phyloP scores from a whole-genome alignment of 2,113 vertebrate genomes.

The Ia io region DNA sequence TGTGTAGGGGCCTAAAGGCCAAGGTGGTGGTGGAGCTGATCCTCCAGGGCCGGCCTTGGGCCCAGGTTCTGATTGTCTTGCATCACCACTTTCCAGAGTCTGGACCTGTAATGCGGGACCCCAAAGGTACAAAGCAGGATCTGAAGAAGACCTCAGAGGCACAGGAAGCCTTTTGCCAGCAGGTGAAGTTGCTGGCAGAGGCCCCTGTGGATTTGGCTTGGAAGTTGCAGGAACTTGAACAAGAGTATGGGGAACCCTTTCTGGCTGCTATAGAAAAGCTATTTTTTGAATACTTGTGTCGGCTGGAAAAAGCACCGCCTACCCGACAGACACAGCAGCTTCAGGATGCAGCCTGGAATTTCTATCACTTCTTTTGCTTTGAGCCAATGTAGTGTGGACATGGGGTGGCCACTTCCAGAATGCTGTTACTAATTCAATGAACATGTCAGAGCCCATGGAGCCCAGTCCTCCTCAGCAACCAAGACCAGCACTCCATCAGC shows the following conservation, averaged over 20 bases:
- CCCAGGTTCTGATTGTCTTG: slow-evolving; percentile 59
- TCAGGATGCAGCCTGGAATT: slow-evolving; percentile 64
- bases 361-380: slow-evolving; percentile 48
- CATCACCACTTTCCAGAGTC: slow-evolving; percentile 69
- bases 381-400: slow-evolving; percentile 55
- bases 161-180: slow-evolving; percentile 68
- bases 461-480: slow-evolving; percentile 9
- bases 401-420: slow-evolving; percentile 66
- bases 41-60: slow-evolving; percentile 49
- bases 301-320: slow-evolving; percentile 81
- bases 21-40: slow-evolving; percentile 79
- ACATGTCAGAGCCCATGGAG: neutral
- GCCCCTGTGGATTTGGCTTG: neutral
- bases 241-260: slow-evolving; percentile 86
- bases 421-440: neutral
- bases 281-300: slow-evolving; percentile 88
- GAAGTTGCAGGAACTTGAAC: slow-evolving; percentile 82
- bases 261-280: slow-evolving; percentile 86
- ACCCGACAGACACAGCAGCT: slow-evolving; percentile 55
- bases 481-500: neutral
- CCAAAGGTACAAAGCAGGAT: slow-evolving; percentile 58
- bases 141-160: slow-evolving; percentile 56
- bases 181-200: slow-evolving; percentile 61
- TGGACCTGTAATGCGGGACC: neutral
- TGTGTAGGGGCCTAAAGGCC: slow-evolving; percentile 86